phyloP scores from a whole-genome alignment of 2,797 vertebrate species.

The Falco peregrinus region DNA sequence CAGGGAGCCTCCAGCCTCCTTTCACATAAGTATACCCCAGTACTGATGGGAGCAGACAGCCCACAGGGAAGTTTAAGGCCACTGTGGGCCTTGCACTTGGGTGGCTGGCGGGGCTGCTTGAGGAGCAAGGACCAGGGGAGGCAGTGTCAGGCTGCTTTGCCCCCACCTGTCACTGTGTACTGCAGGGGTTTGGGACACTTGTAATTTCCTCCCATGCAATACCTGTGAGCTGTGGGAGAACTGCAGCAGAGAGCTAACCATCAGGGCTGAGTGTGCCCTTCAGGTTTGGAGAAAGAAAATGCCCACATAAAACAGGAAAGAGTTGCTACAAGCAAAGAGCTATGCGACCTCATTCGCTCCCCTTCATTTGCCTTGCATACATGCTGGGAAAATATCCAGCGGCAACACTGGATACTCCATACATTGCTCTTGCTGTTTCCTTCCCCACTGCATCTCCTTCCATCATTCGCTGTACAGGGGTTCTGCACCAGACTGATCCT shows the following conservation, averaged over 20 bases:
- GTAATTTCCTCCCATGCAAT: neutral
- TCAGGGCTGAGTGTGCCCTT: neutral
- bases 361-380: neutral
- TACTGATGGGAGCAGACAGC: accelerated
- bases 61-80: neutral
- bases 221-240: neutral
- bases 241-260: neutral
- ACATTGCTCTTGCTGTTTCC: neutral
- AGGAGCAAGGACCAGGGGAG: neutral
- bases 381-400: neutral
- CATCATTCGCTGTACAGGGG: neutral
- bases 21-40: neutral
- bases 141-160: neutral
- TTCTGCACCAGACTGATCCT: neutral
- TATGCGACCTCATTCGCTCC: neutral
- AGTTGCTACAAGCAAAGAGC: neutral
- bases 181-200: neutral
- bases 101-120: too few species aligned
- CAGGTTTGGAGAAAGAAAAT: neutral
- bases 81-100: neutral
- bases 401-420: neutral
- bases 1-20: neutral
- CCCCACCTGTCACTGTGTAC: neutral
- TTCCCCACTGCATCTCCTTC: neutral
- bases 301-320: neutral